Evolutionary conservation across 2,797 vertebrate genomes (phyloP).

Genomic region (Acanthiza pusilla): DNA sequence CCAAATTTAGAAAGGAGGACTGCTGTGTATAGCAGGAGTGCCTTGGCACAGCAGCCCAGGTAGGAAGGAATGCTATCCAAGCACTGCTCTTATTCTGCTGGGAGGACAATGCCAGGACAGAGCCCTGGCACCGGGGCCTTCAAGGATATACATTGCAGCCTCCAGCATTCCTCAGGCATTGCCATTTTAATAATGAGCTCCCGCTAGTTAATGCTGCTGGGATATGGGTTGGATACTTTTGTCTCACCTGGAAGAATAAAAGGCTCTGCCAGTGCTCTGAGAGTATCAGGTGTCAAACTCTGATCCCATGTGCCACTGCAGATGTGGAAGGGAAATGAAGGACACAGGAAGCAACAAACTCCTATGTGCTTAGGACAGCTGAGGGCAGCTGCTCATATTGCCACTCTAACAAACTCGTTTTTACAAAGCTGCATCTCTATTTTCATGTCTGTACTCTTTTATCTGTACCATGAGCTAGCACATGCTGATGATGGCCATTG

Average conservation of each 20-base stretch:
- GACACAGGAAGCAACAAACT: accelerated
- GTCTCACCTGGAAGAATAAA: background rate
- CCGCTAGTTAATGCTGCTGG: background rate
- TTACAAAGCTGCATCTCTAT: background rate
- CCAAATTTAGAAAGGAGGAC: background rate
- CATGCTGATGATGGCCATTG: background rate
- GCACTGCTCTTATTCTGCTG: background rate
- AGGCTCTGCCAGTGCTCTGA: background rate
- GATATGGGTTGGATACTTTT: background rate
- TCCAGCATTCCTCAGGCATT: accelerated
- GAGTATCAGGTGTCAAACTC: background rate
- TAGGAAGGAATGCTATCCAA: background rate
- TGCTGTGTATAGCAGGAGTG: accelerated
- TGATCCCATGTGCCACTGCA: accelerated
- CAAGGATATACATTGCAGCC: background rate
- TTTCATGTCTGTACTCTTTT: background rate
- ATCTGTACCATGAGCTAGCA: accelerated
- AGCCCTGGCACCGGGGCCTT: background rate
- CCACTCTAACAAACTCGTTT: accelerated
- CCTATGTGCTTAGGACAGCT: accelerated
- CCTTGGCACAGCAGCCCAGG: background rate
- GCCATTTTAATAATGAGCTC: background rate
- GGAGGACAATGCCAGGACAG: background rate
- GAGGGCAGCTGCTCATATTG: background rate
- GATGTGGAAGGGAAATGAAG: background rate